Conservation (phyloP, 2,797 vertebrate species). For the Tragelaphus eurycerus region DNA sequence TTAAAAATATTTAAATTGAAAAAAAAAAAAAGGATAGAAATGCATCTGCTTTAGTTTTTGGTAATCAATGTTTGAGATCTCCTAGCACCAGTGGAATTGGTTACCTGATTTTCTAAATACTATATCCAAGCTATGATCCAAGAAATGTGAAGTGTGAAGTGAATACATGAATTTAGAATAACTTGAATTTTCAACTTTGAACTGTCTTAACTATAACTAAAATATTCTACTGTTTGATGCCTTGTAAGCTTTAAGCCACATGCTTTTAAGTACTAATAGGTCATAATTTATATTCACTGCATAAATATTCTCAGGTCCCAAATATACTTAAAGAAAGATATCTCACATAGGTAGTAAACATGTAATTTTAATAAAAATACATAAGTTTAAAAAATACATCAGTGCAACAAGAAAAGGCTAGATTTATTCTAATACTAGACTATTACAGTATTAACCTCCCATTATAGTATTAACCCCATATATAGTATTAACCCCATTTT, state of each 20-base stretch:
- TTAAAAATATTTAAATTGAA: neutral
- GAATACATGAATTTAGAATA: neutral
- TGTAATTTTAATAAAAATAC: neutral
- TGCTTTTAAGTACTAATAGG: neutral
- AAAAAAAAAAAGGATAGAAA: neutral
- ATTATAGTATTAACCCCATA: neutral
- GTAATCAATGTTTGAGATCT: neutral
- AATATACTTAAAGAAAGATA: neutral
- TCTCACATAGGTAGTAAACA: neutral
- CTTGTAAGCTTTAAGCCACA: neutral
- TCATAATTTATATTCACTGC: neutral
- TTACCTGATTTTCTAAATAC: neutral
- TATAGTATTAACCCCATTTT: neutral
- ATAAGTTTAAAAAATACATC: neutral
- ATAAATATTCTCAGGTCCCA: neutral
- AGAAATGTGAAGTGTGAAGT: neutral
- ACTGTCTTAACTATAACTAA: neutral
- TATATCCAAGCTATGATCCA: neutral
- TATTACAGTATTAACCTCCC: neutral
- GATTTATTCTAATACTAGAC: neutral
- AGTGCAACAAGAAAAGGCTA: neutral
- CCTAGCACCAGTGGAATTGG: neutral
- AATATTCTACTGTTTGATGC: neutral
- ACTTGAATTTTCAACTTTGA: constrained; percentile 6
- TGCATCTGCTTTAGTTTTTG: neutral